Evolutionary conservation across 2,888 invertebrate genomes (phyloP).

Genomic region (Eucera pruinosa): DNA sequence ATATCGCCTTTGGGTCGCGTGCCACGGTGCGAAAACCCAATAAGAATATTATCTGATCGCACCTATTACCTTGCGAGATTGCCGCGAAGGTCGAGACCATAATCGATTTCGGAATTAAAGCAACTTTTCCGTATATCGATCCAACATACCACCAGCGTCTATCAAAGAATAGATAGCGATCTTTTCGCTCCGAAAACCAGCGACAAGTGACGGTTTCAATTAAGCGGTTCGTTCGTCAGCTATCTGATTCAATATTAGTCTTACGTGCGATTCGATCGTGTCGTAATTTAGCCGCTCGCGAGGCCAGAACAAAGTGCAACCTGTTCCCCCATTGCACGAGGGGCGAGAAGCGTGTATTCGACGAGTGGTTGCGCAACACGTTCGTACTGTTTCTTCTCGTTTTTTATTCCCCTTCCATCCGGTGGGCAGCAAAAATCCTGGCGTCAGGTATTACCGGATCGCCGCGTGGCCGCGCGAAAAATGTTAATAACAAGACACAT

Average conservation of each 20-base stretch:
- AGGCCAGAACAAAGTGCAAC: constrained; percentile 44
- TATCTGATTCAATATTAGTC: constrained; percentile 39
- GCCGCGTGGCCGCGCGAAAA: constrained; percentile 40
- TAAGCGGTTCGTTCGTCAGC: constrained; percentile 26
- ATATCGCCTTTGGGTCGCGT: neutral
- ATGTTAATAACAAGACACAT: constrained; percentile 61
- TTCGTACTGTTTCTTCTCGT: constrained; percentile 1
- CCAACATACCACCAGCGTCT: neutral
- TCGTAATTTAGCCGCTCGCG: constrained; percentile 29
- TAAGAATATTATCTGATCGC: constrained; percentile 24
- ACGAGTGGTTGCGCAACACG: constrained; percentile 40
- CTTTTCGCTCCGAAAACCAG: constrained; percentile 50
- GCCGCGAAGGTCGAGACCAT: constrained; percentile 50
- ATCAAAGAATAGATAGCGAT: constrained; percentile 31
- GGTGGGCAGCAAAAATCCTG: constrained; percentile 34
- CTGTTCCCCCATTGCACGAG: constrained; percentile 33
- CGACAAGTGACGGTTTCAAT: constrained; percentile 23
- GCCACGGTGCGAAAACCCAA: constrained; percentile 30
- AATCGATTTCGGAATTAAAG: constrained; percentile 17
- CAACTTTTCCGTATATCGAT: neutral
- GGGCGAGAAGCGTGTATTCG: constrained; percentile 8
- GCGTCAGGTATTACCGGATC: constrained; percentile 57
- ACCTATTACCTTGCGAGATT: constrained; percentile 37
- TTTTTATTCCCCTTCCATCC: constrained; percentile 19
- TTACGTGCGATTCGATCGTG: constrained; percentile 20